Percentiles rank a stretch among this genome's conserved stretches.
These are phyloP conservation scores for Drosophila incognita DNA, from an alignment of 2,888 invertebrate genomes.

Conservation along the genomic window DNA sequence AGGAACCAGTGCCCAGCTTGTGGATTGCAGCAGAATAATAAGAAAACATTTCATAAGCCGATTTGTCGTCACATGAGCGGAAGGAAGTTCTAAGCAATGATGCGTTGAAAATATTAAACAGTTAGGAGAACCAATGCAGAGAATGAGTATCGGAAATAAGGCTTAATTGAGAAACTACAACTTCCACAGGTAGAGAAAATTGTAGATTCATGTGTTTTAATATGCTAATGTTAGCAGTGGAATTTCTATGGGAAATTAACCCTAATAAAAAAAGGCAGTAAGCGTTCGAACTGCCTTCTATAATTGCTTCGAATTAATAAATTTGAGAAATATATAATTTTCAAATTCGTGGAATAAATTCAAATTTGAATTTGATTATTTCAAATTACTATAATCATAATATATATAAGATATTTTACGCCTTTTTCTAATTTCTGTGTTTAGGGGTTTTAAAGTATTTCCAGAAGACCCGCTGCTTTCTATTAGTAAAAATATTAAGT, in stretches of 20 bases:
- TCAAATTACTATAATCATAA: not conserved
- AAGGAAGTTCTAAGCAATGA: conserved; percentile 69
- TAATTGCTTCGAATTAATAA: not conserved
- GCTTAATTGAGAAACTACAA: conserved; percentile 38
- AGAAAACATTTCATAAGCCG: conserved; percentile 63
- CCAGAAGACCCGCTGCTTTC: not conserved
- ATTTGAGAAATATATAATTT: not conserved
- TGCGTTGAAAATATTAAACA: conserved; percentile 66
- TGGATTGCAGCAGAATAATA: conserved; percentile 18
- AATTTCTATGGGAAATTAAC: not conserved
- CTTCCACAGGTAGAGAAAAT: conserved; percentile 31
- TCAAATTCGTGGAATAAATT: too few relatives aligned
- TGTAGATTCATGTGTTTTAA: conserved; percentile 51
- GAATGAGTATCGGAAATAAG: conserved; percentile 44
- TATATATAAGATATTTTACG: not conserved
- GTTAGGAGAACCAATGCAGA: conserved; percentile 8
- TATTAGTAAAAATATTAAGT: not conserved
- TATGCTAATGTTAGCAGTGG: conserved; percentile 46
- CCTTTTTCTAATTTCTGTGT: not conserved
- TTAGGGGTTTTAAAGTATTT: not conserved
- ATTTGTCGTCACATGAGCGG: conserved; percentile 58
- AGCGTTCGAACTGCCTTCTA: not conserved
- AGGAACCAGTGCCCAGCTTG: conserved; percentile 13
- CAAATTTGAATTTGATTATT: not conserved
- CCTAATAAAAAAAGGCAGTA: not conserved